phyloP scores from a whole-genome alignment of 2,113 vertebrate species.

The Fulica atra region DNA sequence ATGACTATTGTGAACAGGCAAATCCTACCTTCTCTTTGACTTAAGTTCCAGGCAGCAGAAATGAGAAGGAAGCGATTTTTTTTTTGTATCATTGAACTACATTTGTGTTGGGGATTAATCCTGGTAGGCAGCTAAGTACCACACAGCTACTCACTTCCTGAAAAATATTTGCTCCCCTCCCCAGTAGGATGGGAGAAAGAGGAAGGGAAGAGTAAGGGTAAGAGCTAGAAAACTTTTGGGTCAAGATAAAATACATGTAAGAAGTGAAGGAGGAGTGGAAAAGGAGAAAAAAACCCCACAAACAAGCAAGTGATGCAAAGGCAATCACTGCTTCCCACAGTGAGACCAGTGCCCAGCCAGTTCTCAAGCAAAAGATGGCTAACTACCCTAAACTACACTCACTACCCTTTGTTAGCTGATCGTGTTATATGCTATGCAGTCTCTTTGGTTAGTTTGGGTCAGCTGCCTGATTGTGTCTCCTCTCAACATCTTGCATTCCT shows the following conservation, averaged over 20 bases:
- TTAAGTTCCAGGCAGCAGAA: not conserved
- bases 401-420: not conserved
- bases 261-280: not conserved
- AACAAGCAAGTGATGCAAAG: not conserved
- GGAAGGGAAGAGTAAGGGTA: not conserved
- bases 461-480: not conserved
- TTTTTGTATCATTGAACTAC: not conserved
- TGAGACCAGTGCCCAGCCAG: not conserved
- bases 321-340: not conserved
- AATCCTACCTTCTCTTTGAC: not conserved
- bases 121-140: not conserved
- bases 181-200: not conserved
- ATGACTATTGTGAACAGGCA: not conserved
- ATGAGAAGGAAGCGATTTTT: not conserved
- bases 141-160: not conserved
- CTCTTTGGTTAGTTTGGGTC: not conserved
- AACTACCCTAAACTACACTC: not conserved
- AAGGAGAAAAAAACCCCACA: not conserved
- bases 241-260: not conserved
- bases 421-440: not conserved
- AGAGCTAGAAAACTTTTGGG: not conserved
- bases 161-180: no score
- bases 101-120: not conserved
- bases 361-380: not conserved
- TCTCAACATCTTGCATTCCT: not conserved